phyloP scores from a whole-genome alignment of 2,113 vertebrate genomes.

The Isichthys henryi region DNA sequence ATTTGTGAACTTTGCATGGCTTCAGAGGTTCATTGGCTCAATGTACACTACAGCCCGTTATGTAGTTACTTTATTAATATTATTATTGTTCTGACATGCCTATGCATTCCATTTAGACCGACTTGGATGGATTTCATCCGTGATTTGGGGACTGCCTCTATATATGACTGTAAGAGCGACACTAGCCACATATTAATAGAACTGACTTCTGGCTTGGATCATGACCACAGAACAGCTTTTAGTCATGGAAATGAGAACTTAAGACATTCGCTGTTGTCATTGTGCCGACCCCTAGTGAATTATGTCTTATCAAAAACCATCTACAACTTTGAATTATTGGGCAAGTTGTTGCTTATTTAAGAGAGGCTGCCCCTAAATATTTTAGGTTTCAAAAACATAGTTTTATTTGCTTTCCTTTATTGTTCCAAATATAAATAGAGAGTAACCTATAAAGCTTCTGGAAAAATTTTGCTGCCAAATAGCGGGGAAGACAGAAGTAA shows the following conservation, averaged over 20 bases:
- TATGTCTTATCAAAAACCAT: background rate
- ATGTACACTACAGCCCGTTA: background rate
- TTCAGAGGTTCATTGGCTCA: background rate
- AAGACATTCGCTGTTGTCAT: background rate
- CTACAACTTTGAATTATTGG: background rate
- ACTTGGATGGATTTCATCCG: background rate
- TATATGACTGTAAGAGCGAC: background rate
- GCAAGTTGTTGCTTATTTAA: background rate
- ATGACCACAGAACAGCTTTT: background rate
- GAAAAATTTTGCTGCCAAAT: background rate
- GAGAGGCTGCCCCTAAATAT: background rate
- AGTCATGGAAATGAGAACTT: background rate
- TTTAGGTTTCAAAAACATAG: background rate
- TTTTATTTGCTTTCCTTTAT: background rate
- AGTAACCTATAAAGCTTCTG: background rate
- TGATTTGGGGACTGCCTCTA: too few relatives aligned
- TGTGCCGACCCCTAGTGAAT: background rate
- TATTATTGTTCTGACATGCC: background rate
- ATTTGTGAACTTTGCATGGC: background rate
- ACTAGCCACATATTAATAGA: background rate
- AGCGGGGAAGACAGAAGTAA: background rate
- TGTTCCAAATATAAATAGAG: background rate
- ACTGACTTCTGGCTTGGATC: background rate
- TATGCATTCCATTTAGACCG: background rate
- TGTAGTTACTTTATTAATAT: background rate